phyloP scores from a whole-genome alignment of 1,140 invertebrate genomes.

The Ruditapes philippinarum region DNA sequence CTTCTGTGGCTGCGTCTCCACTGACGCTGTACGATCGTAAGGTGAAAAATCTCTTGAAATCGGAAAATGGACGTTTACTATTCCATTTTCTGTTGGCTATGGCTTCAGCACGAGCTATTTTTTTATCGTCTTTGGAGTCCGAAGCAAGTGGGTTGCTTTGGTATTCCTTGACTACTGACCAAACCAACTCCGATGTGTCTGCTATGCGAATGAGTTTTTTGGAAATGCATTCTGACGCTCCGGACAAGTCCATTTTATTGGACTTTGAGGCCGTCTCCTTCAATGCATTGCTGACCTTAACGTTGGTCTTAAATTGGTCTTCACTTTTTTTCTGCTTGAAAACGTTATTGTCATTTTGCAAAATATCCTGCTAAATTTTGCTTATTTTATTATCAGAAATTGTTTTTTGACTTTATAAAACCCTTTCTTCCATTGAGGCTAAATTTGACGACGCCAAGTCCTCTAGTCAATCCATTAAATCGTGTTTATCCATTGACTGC shows the following conservation, averaged over 20 bases:
- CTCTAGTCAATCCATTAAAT: neutral
- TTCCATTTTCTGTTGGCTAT: neutral
- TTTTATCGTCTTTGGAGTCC: neutral
- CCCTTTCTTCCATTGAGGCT: neutral
- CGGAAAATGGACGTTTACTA: no score
- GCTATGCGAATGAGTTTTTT: conserved; percentile 5
- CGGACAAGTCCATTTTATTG: neutral
- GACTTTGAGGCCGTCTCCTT: neutral
- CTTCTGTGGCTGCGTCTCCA: no score
- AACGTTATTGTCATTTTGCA: neutral
- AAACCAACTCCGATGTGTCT: neutral
- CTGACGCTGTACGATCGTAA: no score
- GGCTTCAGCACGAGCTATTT: neutral
- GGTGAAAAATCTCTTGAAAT: no score
- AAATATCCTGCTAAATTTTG: neutral
- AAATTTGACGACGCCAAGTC: neutral
- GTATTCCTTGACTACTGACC: conserved; percentile 17
- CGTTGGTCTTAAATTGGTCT: neutral
- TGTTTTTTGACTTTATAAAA: neutral
- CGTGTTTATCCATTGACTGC: neutral
- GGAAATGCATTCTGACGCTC: neutral
- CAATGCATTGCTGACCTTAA: neutral
- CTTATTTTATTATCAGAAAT: neutral
- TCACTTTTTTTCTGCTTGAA: neutral
- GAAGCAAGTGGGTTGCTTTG: neutral